Evolutionary conservation across 2,113 vertebrate species (phyloP), one percentile per base, ranked within the genome.

Genomic region (Psittacus erithacus): DNA sequence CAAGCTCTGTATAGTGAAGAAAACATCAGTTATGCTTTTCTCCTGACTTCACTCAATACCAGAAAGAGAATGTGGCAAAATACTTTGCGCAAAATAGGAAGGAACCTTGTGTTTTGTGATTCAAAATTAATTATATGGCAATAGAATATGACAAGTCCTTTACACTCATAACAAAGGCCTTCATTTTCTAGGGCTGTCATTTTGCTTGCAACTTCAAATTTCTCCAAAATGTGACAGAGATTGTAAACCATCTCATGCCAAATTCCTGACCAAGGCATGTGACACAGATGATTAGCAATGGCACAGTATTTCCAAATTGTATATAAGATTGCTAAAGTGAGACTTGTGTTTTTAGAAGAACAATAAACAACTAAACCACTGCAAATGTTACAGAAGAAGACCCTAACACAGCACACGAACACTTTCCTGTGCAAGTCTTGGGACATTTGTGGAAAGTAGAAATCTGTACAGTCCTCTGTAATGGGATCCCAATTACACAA

Each of bases 81-180:
- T 25, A 17, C 1, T 70, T 84, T 2, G 31, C 65, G 35, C 64
- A 91, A 92, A 95, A 86, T 38, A 92, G 29, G 78, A 92, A 69
- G 46, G 12, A 75, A 65, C 2, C 82, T 68, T 27, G 6, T 73
- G 13, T n/a, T 93, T 82, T 79, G 33, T 76, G 53, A 65, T 88
- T 77, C 39, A 64, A 22, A 79, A 80, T 11, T 2, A 86, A 75
- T 57, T 77, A 63, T 20, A 39, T 9, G 10, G 16, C 33, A 87
- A 65, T 65, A 91, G 91, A 57, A 59, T 68, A 73, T 46, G 11
- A 89, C 69, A 90, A 71, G 43, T 86, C 53, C 84, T 92, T 96
- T 89, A 71, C 52, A 70, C 2, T 6, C 10, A 52, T 96, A 94
- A 73, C 77, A 83, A 90, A 91, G 33, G 8, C 63, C 74, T 84